Base-by-base conservation (phyloP, 1,140 invertebrate species). In the Tetramorium simillimum region DNA sequence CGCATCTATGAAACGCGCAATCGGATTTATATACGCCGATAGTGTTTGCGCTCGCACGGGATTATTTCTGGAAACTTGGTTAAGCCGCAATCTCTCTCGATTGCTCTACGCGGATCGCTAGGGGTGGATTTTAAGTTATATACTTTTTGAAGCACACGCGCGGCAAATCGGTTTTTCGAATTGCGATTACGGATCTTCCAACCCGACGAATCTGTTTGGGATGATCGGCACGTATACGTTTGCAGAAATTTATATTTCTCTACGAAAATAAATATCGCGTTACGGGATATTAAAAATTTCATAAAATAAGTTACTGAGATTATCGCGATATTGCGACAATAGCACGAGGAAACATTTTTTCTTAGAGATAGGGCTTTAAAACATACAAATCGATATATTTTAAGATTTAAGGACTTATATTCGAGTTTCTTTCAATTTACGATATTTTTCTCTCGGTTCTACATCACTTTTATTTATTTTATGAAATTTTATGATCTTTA, bases 11-110 rank as follows among this genome's bases (percentile, higher is more conserved):
- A 33, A 56, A 86, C 58, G 60, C 18, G 88, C 21, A 87, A 90
- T 90, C 88, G 70, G 89, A 84, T 89, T 86, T 90, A 87, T 81
- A 62, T 84, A 77, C 77, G 70, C 60, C 85, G 88, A 76, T 72
- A 58, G 72, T 56, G 72, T 60, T 76, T 65, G 75, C 70, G 84
- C 77, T 89, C 77, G 76, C 63, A 62, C 78, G 51, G 63, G 73
- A 87, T 89, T 85, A 89, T 90, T 90, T 85, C 78, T n/a, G 0
- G 67, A 72, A 86, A 80, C 67, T 72, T 72, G 80, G 73, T 89
- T 86, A 89, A 89, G 40, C 60, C 53, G 81, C 12, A 67, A 56
- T 76, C 70, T 60, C 81, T 76, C 81, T 76, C 70, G 53, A 46
- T 76, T 70, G 78, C 62, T 73, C n/a, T 56, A 16, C 9, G 67